phyloP scores from a whole-genome alignment of 2,797 vertebrate species.

The Otolemur crassicaudatus region DNA sequence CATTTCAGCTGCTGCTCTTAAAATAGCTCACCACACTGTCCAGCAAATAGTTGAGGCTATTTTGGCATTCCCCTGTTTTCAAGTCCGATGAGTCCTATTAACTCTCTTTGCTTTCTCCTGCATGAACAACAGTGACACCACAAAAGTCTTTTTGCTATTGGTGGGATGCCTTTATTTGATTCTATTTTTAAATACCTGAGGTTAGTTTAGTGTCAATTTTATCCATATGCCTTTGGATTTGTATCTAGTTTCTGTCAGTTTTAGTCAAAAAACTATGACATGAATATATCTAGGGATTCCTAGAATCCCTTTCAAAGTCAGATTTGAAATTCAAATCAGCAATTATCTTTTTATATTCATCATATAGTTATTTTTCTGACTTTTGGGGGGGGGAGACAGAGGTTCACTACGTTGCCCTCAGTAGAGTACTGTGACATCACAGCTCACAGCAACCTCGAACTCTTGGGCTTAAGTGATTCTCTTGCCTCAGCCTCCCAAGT shows the following conservation, averaged over 20 bases:
- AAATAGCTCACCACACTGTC: constrained; percentile 5
- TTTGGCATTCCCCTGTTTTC: not conserved
- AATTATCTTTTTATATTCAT: not conserved
- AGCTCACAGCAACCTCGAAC: no score
- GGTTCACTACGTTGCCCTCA: no score
- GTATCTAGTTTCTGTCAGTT: not conserved
- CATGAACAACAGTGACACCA: not conserved
- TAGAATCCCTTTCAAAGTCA: not conserved
- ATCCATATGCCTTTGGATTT: not conserved
- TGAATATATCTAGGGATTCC: not conserved
- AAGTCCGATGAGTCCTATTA: not conserved
- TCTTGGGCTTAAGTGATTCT: no score
- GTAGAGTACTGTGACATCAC: no score
- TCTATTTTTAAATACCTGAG: not conserved
- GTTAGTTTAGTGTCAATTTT: not conserved
- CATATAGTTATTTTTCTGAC: constrained; percentile 2
- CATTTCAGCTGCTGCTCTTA: constrained; percentile 47
- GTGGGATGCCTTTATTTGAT: not conserved
- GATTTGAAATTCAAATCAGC: constrained; percentile 44
- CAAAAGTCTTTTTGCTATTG: not conserved
- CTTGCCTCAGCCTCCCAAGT: no score
- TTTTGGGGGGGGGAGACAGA: not conserved
- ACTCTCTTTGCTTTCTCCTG: not conserved
- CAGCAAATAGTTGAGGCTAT: constrained; percentile 29
- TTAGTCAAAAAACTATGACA: not conserved